Conservation (phyloP, 1,140 invertebrate genomes). For the Bilobella aurantiaca region DNA sequence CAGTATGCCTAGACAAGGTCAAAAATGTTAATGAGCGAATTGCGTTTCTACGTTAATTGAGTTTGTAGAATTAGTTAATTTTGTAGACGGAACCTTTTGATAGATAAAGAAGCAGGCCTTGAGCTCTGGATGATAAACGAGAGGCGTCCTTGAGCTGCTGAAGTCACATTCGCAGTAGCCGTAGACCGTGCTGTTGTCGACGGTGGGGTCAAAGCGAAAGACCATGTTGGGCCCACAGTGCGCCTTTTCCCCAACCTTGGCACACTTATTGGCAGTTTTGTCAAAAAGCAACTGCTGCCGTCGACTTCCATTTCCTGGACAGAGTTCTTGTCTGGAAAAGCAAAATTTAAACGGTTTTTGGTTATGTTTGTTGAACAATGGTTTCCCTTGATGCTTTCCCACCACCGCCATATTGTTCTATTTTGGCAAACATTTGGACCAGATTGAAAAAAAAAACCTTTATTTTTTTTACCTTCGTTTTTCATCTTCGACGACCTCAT, state of each 20-base stretch:
- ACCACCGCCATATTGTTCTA: too few species aligned
- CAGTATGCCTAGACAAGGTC: slow-evolving; percentile 17
- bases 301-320: not conserved
- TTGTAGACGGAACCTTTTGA: slow-evolving; percentile 13
- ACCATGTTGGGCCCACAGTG: slow-evolving; percentile 19
- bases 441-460: too few species aligned
- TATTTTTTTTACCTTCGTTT: not conserved
- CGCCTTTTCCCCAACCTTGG: slow-evolving; percentile 4
- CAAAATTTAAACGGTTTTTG: not conserved
- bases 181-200: slow-evolving; percentile 9
- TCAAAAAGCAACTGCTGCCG: not conserved
- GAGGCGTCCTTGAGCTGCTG: slow-evolving; percentile 3
- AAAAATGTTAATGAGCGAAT: too few species aligned
- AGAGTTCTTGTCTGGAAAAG: not conserved
- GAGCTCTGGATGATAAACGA: slow-evolving; percentile 4
- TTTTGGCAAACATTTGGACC: too few species aligned
- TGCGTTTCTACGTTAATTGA: too few species aligned
- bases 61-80: too few species aligned
- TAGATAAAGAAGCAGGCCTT: slow-evolving; percentile 13
- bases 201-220: not conserved
- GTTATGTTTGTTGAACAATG: not conserved
- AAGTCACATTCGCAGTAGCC: slow-evolving; percentile 21
- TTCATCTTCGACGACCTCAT: not conserved
- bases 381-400: too few species aligned
- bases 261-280: slow-evolving; percentile 1